Evolutionary conservation across 2,797 vertebrate species (phyloP).

Genomic region (Gymnodraco acuticeps): DNA sequence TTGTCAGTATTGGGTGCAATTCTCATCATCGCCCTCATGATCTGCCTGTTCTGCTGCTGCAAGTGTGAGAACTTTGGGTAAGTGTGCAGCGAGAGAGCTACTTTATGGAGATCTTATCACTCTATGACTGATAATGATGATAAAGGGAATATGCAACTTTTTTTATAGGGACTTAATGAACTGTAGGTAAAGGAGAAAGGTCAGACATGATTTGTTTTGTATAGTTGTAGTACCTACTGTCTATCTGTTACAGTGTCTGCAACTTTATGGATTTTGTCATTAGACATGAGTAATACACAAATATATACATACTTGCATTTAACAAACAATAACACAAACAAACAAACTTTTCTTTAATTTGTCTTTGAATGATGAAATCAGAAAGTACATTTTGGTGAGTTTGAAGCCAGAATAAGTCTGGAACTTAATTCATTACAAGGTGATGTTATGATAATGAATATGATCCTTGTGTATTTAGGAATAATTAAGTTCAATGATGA

Average conservation of each 20-base stretch:
- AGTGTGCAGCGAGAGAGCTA: conserved; percentile 66
- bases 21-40: conserved; percentile 85
- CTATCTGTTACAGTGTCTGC: background rate
- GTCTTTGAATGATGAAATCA: too few species aligned
- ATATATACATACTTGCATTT: too few species aligned
- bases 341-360: too few species aligned
- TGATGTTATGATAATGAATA: background rate
- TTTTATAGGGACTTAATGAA: background rate
- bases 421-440: background rate
- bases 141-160: background rate
- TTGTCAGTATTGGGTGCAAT: conserved; percentile 88
- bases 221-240: background rate
- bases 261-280: background rate
- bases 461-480: background rate
- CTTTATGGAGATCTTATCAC: background rate
- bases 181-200: background rate
- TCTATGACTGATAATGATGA: background rate
- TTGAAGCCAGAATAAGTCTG: background rate
- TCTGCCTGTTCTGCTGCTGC: conserved; percentile 93
- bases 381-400: too few species aligned
- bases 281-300: background rate
- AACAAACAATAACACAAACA: too few species aligned
- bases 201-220: conserved; percentile 7
- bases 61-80: conserved; percentile 89
- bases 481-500: too few species aligned